Conservation (phyloP, 2,113 vertebrate species). For the Alosa alosa region DNA sequence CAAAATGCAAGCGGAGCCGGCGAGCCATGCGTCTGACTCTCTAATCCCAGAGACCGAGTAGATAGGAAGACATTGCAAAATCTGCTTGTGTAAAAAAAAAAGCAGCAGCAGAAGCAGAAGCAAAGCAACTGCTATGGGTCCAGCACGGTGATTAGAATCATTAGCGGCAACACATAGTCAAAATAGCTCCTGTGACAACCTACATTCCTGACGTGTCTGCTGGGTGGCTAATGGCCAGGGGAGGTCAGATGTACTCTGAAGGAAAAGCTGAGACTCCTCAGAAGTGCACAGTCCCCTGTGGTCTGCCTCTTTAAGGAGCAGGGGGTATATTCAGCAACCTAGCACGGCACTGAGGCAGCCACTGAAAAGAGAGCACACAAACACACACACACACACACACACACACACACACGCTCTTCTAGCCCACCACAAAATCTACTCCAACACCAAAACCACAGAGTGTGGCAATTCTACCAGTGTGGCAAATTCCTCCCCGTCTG, state of each 20-base stretch:
- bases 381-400: neutral
- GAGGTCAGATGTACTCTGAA: conserved; percentile 67
- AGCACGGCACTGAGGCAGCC: conserved; percentile 61
- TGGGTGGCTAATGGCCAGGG: conserved; percentile 63
- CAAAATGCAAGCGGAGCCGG: conserved; percentile 89
- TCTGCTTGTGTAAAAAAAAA: conserved; percentile 34
- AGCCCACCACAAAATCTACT: conserved; percentile 55
- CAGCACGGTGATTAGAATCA: conserved; percentile 71
- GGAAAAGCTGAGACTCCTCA: conserved; percentile 33
- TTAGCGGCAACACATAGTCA: conserved; percentile 71
- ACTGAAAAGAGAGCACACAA: conserved; percentile 53
- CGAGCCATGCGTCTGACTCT: conserved; percentile 88
- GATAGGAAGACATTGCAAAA: conserved; percentile 69
- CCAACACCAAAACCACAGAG: conserved; percentile 33
- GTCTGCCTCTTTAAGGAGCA: conserved; percentile 68
- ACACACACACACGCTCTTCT: neutral
- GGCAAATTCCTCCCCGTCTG: conserved; percentile 23
- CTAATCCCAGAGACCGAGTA: conserved; percentile 73
- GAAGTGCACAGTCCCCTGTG: conserved; percentile 63
- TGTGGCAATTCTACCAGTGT: conserved; percentile 57
- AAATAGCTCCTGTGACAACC: conserved; percentile 78
- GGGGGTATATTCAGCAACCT: conserved; percentile 65
- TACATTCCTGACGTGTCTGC: conserved; percentile 70
- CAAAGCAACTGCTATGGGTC: conserved; percentile 75
- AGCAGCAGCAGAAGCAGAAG: conserved; percentile 45